Evolutionary conservation across 2,888 invertebrate species (phyloP), one percentile per base, ranked within the genome.

Genomic region (Blera fallax): DNA sequence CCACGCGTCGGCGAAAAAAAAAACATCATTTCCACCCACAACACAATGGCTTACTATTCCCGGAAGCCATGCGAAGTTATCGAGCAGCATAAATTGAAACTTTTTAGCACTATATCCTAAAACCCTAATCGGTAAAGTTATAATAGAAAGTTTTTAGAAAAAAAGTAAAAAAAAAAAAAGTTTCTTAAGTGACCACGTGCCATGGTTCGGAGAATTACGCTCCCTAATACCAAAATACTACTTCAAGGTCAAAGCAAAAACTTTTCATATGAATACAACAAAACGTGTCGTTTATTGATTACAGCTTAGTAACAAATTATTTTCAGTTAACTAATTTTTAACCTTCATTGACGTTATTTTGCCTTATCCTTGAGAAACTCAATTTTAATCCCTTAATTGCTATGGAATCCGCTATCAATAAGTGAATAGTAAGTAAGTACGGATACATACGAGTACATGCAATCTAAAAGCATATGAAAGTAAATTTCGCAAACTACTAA

Each of bases 401-500:
- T 54, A 24, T 40, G 18, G 34, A 60, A 62, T 34, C 37, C 32
- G n/a, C 40, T 29, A 45, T 6, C 37, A 67, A 54, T 60, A 16
- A 27, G 34, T 18, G 21, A 58, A 65, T 50, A 27, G 27, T 34
- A 48, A 34, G 3, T 18, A 18, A n/a, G n/a, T n/a, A n/a, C n/a
- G n/a, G n/a, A n/a, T n/a, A n/a, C n/a, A n/a, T n/a, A n/a, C n/a
- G n/a, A n/a, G n/a, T n/a, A n/a, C n/a, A n/a, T n/a, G n/a, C n/a
- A n/a, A n/a, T 8, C 27, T 65, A 56, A 45, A 56, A 45, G 50
- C 45, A 65, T 65, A 65, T 76, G 45, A 65, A 76, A 27, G 52
- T 43, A 43, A n/a, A 52, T 14, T 73, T 43, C n/a, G n/a, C 29
- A 18, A 54, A 65, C 45, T 32, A 76, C 48, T 43, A 65, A 65